Evolutionary conservation across 2,797 vertebrate species (phyloP).

Genomic region (Lindbergichthys nudifrons): DNA sequence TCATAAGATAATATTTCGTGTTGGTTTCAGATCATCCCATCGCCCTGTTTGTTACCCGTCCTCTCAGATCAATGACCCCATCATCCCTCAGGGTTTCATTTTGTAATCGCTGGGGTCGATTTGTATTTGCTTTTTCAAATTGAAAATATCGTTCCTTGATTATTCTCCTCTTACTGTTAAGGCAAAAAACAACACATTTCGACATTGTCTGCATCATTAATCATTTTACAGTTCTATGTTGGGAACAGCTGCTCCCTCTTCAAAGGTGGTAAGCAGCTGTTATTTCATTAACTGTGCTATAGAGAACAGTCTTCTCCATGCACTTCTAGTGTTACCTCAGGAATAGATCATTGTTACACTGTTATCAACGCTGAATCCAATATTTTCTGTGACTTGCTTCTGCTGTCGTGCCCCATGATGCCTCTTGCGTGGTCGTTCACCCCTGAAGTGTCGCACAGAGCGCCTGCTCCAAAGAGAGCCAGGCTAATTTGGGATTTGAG

Average conservation of each 20-base stretch:
- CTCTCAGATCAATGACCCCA: conserved; percentile 57
- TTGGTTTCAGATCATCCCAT: conserved; percentile 26
- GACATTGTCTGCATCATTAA: conserved; percentile 44
- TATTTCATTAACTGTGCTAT: conserved; percentile 18
- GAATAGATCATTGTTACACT: conserved; percentile 35
- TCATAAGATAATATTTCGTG: conserved; percentile 54
- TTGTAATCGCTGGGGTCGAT: conserved; percentile 27
- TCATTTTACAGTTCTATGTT: conserved; percentile 41
- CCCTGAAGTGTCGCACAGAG: conserved; percentile 46
- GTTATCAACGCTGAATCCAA: conserved; percentile 32
- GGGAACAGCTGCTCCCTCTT: conserved; percentile 51
- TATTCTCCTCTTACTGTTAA: conserved; percentile 27
- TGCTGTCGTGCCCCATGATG: conserved; percentile 29
- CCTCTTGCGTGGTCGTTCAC: conserved; percentile 38
- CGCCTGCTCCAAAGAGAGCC: conserved; percentile 32
- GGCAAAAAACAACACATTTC: conserved; percentile 16
- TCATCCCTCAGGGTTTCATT: conserved; percentile 34
- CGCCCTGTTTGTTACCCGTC: conserved; percentile 47
- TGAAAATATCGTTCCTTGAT: conserved; percentile 15
- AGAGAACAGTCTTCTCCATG: conserved; percentile 2
- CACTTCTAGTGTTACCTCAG: conserved; percentile 11
- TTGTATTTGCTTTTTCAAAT: conserved; percentile 27
- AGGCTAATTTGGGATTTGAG: conserved; percentile 65
- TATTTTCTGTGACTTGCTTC: conserved; percentile 45
- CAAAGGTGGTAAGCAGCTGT: conserved; percentile 23